Conservation (phyloP, 2,797 vertebrate species). For the Thamnophis elegans region DNA sequence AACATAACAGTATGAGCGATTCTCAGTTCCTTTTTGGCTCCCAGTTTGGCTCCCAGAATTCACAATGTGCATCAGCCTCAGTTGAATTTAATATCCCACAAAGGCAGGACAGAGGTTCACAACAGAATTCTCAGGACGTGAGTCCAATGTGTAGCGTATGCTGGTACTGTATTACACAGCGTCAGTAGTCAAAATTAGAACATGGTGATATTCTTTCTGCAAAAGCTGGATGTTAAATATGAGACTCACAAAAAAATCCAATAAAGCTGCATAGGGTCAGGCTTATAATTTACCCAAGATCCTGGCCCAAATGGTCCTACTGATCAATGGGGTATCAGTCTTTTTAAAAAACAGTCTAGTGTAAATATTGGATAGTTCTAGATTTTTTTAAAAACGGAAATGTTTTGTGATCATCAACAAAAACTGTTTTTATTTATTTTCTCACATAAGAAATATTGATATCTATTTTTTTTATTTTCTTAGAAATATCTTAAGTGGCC, state of each 20-base stretch:
- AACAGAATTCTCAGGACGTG: constrained; percentile 88
- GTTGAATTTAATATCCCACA: constrained; percentile 77
- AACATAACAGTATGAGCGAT: constrained; percentile 80
- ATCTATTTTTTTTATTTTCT: not conserved
- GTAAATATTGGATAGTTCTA: not conserved
- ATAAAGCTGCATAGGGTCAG: not conserved
- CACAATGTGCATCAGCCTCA: constrained; percentile 69
- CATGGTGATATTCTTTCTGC: not conserved
- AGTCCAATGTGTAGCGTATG: constrained; percentile 44
- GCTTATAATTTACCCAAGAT: not conserved
- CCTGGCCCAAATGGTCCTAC: not conserved
- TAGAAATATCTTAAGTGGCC: not conserved
- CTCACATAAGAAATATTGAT: not conserved
- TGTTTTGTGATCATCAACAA: not conserved
- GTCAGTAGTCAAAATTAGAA: constrained; percentile 11
- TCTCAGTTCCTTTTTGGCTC: constrained; percentile 89
- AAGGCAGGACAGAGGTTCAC: constrained; percentile 71
- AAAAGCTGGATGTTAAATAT: not conserved
- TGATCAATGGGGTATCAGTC: not conserved
- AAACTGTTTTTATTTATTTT: not conserved
- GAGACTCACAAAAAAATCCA: not conserved
- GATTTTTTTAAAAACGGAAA: not conserved
- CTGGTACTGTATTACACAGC: not conserved
- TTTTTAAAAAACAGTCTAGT: not conserved
- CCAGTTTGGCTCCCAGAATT: constrained; percentile 86